A percentile compares a stretch with the other conserved stretches of the same genome.
Evolutionary conservation across 2,888 invertebrate genomes (phyloP).

Genomic region (Cacoxenus indagator): DNA sequence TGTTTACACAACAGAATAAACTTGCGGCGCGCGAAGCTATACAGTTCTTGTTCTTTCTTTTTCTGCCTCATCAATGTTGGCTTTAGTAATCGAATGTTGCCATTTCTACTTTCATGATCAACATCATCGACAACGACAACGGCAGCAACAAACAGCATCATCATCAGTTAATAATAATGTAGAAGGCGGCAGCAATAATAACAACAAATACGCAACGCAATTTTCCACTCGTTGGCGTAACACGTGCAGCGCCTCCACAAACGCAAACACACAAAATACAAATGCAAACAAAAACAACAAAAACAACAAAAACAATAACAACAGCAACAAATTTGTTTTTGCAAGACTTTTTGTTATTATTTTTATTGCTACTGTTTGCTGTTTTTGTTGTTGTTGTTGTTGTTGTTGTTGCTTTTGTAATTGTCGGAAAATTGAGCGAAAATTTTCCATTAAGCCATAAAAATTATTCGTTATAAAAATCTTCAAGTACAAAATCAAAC

Average conservation of each 20-base stretch:
- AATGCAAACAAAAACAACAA: slow-evolving; percentile 13
- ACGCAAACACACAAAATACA: not conserved
- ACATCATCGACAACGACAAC: not conserved
- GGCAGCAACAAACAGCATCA: too few species aligned
- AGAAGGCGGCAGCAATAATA: not conserved
- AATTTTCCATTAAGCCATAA: slow-evolving; percentile 11
- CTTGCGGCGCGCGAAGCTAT: too few species aligned
- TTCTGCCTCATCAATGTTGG: not conserved
- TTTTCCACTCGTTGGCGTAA: slow-evolving; percentile 12
- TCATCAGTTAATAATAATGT: not conserved
- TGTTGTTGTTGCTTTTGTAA: not conserved
- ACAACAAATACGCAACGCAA: slow-evolving; percentile 20
- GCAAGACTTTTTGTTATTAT: slow-evolving; percentile 27
- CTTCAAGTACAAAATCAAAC: slow-evolving; percentile 1
- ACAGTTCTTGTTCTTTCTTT: too few species aligned
- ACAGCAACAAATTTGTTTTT: slow-evolving; percentile 21
- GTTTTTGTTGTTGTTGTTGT: not conserved
- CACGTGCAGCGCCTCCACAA: slow-evolving; percentile 8
- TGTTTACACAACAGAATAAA: not conserved
- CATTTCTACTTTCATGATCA: not conserved
- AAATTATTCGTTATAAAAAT: slow-evolving; percentile 12
- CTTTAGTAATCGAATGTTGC: not conserved
- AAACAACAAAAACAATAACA: slow-evolving; percentile 6
- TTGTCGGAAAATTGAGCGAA: not conserved
- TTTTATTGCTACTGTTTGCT: not conserved